Evolutionary conservation across 2,888 invertebrate genomes (phyloP).

Genomic region (Holacanthella duospinosa): DNA sequence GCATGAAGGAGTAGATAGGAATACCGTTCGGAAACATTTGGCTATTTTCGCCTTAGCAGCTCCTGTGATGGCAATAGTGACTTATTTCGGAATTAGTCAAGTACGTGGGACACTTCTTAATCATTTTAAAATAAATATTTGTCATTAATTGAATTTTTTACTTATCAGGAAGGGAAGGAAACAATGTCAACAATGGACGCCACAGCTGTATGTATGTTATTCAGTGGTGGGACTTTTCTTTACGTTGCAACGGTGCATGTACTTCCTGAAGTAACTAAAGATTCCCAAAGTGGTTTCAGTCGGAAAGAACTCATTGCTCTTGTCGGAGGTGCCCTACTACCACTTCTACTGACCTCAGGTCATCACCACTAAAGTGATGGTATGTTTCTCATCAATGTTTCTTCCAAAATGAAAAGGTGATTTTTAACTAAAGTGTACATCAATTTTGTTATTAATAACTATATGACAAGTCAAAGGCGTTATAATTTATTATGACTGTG

Average conservation of each 20-base stretch:
- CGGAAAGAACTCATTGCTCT: slow-evolving; percentile 69
- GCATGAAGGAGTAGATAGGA: slow-evolving; percentile 85
- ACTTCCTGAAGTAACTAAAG: slow-evolving; percentile 72
- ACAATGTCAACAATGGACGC: slow-evolving; percentile 78
- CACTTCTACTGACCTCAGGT: slow-evolving; percentile 78
- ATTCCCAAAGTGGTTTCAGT: slow-evolving; percentile 49
- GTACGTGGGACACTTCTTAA: slow-evolving; percentile 40
- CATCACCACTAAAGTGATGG: slow-evolving; percentile 72
- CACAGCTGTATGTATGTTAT: slow-evolving; percentile 94
- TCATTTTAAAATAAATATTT: slow-evolving; percentile 3
- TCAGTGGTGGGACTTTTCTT: slow-evolving; percentile 96
- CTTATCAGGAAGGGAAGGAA: slow-evolving; percentile 74
- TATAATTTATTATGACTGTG: too few species aligned
- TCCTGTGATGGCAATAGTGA: slow-evolving; percentile 75
- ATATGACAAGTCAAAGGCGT: too few species aligned
- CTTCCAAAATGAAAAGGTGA: too few species aligned
- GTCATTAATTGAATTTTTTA: slow-evolving; percentile 3
- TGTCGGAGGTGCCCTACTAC: slow-evolving; percentile 76
- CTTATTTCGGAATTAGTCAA: slow-evolving; percentile 82
- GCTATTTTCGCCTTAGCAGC: slow-evolving; percentile 86
- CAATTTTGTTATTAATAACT: too few species aligned
- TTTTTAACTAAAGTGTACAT: too few species aligned
- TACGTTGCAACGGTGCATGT: slow-evolving; percentile 99
- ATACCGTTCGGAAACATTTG: slow-evolving; percentile 76
- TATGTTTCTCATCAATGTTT: too few species aligned